These are phyloP conservation scores for Hirudo medicinalis DNA, from an alignment of 1,140 invertebrate genomes.

Conservation along the genomic window DNA sequence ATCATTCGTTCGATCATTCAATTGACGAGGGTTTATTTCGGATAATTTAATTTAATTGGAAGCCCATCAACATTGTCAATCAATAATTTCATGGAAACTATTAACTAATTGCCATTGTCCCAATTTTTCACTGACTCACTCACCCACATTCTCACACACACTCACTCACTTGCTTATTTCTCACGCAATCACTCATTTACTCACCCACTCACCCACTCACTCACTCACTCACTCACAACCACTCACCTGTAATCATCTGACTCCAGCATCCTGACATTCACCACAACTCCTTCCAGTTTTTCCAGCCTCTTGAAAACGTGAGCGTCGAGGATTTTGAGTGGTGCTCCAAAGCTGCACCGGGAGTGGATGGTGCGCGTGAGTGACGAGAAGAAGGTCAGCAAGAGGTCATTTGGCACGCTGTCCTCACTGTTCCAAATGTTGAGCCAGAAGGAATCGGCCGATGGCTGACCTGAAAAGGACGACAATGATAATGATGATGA, in stretches of 20 bases:
- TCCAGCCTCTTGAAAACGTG: neutral
- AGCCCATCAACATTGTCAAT: too few species aligned
- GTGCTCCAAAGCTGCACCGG: neutral
- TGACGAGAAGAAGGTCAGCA: neutral
- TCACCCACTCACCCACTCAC: too few species aligned
- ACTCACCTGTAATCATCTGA: neutral
- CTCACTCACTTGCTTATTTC: neutral
- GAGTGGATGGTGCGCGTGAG: neutral
- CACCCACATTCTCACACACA: neutral
- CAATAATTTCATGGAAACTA: too few species aligned
- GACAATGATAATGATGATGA: too few species aligned
- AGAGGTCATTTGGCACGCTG: neutral
- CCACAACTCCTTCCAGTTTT: neutral
- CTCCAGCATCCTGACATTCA: neutral
- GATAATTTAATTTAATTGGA: too few species aligned
- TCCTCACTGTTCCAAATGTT: slow-evolving; percentile 7
- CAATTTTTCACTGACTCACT: too few species aligned
- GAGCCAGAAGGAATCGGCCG: neutral
- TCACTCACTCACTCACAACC: neutral
- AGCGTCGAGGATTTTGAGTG: neutral
- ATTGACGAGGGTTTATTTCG: too few species aligned
- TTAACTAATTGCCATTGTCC: too few species aligned
- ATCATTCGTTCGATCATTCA: too few species aligned
- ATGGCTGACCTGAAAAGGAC: neutral
- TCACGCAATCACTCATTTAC: neutral